Evolutionary conservation across 2,888 invertebrate genomes (phyloP).

Genomic region (Suillia variegata): DNA sequence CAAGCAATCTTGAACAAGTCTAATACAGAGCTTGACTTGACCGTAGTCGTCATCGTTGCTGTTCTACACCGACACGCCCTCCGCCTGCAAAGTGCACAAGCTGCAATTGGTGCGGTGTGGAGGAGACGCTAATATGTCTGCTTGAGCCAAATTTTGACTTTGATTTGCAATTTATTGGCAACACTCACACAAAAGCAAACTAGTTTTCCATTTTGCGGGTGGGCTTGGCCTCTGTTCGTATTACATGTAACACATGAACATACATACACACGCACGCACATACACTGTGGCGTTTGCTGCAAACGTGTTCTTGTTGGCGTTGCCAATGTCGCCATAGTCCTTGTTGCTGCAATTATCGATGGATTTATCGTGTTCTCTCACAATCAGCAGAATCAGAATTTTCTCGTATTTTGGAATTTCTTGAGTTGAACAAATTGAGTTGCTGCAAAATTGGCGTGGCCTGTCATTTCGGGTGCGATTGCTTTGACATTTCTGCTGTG

Average conservation of each 20-base stretch:
- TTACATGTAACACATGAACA: not conserved
- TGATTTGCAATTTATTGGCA: conserved; percentile 53
- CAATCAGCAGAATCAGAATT: not conserved
- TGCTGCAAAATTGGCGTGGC: not conserved
- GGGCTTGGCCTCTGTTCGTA: no score
- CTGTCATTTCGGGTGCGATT: not conserved
- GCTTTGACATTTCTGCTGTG: not conserved
- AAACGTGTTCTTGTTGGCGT: conserved; percentile 8
- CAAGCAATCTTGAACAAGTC: no score
- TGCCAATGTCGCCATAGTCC: conserved; percentile 10
- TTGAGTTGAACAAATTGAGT: not conserved
- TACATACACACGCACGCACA: not conserved
- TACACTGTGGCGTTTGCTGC: no score
- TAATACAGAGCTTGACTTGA: no score
- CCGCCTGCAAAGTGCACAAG: not conserved
- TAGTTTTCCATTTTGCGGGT: no score
- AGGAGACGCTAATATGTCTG: conserved; percentile 1
- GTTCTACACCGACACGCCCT: not conserved
- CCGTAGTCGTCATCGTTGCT: no score
- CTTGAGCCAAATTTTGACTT: conserved; percentile 41
- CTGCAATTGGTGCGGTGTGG: not conserved
- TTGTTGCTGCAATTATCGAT: conserved; percentile 7
- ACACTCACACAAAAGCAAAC: conserved; percentile 4
- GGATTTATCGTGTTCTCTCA: conserved; percentile 27
- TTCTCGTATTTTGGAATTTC: not conserved